phyloP scores from a whole-genome alignment of 2,113 vertebrate genomes.

The Setophaga coronata region DNA sequence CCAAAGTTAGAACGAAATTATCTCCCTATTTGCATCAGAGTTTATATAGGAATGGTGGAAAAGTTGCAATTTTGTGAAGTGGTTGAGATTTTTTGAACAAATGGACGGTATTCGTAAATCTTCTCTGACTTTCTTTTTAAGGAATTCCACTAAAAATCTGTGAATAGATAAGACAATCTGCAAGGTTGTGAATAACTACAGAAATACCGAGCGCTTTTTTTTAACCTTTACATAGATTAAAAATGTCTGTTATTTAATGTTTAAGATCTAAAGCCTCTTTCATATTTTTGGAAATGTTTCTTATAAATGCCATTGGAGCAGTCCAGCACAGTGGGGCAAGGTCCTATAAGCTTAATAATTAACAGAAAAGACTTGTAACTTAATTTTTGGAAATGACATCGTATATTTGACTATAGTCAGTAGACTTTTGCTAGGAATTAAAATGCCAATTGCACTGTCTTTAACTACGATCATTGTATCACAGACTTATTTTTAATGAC shows the following conservation, averaged over 20 bases:
- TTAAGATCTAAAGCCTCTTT: background rate
- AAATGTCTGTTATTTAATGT: background rate
- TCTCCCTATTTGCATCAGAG: background rate
- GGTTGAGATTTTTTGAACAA: background rate
- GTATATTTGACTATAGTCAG: background rate
- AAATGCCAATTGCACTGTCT: background rate
- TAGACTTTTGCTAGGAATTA: background rate
- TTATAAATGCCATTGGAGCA: background rate
- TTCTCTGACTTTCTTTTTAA: background rate
- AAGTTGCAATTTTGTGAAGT: background rate
- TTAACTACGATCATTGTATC: background rate
- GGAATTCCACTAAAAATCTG: background rate
- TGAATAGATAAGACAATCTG: background rate
- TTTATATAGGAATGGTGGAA: background rate
- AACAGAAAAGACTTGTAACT: background rate
- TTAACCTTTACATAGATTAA: background rate
- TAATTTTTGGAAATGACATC: background rate
- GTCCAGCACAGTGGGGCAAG: background rate
- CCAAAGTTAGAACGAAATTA: background rate
- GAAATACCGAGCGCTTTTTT: background rate
- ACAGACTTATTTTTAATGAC: slow-evolving; percentile 41
- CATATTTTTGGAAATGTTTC: background rate
- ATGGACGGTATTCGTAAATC: background rate
- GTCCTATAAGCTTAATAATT: background rate
- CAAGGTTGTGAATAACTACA: background rate